Percentiles rank a stretch among this genome's conserved stretches.
phyloP scores from a whole-genome alignment of 1,140 invertebrate species.

The Eubasilissa regina region DNA sequence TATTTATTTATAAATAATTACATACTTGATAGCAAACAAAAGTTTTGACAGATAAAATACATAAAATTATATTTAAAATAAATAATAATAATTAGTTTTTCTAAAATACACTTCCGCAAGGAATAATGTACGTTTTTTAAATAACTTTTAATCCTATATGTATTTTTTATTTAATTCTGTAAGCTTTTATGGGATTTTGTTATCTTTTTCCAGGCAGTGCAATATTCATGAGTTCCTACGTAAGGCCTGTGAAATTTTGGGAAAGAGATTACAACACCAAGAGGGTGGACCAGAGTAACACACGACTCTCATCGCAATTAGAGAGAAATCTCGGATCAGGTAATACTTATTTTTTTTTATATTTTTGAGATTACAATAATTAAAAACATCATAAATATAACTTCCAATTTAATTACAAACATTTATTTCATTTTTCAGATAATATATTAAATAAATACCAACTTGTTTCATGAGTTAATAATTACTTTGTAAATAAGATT shows the following conservation, averaged over 20 bases:
- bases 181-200: background rate
- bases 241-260: slow-evolving; percentile 99
- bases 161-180: background rate
- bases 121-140: too few species aligned
- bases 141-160: background rate
- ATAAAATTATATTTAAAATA: too few species aligned
- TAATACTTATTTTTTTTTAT: slow-evolving; percentile 44
- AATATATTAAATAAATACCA: too few species aligned
- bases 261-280: slow-evolving; percentile 98
- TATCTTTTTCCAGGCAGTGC: slow-evolving; percentile 81
- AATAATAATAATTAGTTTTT: too few species aligned
- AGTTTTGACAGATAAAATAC: too few species aligned
- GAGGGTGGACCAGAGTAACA: slow-evolving; percentile 97
- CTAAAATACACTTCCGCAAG: too few species aligned
- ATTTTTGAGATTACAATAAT: too few species aligned
- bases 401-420: too few species aligned
- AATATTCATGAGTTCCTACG: slow-evolving; percentile 98
- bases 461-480: background rate
- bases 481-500: background rate
- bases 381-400: too few species aligned
- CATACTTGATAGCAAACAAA: too few species aligned
- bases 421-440: too few species aligned
- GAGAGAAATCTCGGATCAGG: slow-evolving; percentile 93
- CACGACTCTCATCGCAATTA: slow-evolving; percentile 93
- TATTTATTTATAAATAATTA: too few species aligned